phyloP scores from a whole-genome alignment of 2,113 vertebrate species.

The Ovibos moschatus region DNA sequence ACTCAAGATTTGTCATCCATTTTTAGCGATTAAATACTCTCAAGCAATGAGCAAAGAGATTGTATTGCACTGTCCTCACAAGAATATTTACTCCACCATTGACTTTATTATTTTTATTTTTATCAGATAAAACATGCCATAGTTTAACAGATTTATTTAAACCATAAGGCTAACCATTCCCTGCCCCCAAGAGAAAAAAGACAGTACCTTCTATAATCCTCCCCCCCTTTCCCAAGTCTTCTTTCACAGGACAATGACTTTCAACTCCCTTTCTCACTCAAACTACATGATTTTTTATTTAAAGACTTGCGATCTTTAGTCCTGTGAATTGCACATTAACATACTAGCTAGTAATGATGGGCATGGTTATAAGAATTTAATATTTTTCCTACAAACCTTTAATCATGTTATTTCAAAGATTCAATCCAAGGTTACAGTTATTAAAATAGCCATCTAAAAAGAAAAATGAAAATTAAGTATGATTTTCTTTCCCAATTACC shows the following conservation, averaged over 20 bases:
- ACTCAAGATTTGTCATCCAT: neutral
- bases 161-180: neutral
- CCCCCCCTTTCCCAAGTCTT: neutral
- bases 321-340: neutral
- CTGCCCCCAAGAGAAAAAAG: neutral
- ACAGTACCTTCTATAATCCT: neutral
- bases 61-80: neutral
- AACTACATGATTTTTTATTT: neutral
- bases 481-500: neutral
- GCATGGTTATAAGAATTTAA: neutral
- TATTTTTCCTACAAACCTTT: neutral
- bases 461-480: neutral
- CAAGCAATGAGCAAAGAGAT: neutral
- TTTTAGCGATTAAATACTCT: neutral
- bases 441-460: neutral
- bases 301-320: neutral
- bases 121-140: neutral
- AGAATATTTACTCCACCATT: neutral
- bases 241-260: neutral
- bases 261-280: neutral
- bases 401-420: slow-evolving; percentile 19
- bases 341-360: neutral
- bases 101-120: neutral
- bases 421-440: neutral
- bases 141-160: neutral